phyloP scores from a whole-genome alignment of 2,888 invertebrate species.

The Drosophila conformis region DNA sequence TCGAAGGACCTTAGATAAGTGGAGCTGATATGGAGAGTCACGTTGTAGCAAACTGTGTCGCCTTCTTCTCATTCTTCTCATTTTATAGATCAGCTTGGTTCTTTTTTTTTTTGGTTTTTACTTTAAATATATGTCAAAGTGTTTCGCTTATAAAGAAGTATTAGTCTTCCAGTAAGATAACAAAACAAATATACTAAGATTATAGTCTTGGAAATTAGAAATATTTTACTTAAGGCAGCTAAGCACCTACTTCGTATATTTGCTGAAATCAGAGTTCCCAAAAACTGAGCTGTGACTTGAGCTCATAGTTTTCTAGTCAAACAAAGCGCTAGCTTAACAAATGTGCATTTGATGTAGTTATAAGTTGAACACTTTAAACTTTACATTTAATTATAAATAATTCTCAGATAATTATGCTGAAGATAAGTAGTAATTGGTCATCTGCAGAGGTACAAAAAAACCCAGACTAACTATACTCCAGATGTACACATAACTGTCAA shows the following conservation, averaged over 20 bases:
- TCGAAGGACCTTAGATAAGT: constrained; percentile 28
- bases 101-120: not conserved
- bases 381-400: not conserved
- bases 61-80: not conserved
- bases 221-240: not conserved
- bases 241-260: not conserved
- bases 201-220: not conserved
- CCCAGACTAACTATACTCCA: not conserved
- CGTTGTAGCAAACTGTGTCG: not conserved
- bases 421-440: not conserved
- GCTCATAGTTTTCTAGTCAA: not conserved
- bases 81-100: not conserved
- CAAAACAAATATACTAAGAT: not conserved
- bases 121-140: not conserved
- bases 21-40: constrained; percentile 19
- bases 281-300: not conserved
- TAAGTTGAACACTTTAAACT: not conserved
- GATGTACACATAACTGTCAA: not conserved
- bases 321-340: too few species aligned
- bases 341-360: not conserved
- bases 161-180: not conserved
- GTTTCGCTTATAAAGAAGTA: not conserved
- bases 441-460: not conserved
- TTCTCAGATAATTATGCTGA: not conserved
- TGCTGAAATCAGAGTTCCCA: not conserved